These are phyloP conservation scores for Hippolais icterina DNA, from an alignment of 2,113 vertebrate species.

Conservation along the genomic window DNA sequence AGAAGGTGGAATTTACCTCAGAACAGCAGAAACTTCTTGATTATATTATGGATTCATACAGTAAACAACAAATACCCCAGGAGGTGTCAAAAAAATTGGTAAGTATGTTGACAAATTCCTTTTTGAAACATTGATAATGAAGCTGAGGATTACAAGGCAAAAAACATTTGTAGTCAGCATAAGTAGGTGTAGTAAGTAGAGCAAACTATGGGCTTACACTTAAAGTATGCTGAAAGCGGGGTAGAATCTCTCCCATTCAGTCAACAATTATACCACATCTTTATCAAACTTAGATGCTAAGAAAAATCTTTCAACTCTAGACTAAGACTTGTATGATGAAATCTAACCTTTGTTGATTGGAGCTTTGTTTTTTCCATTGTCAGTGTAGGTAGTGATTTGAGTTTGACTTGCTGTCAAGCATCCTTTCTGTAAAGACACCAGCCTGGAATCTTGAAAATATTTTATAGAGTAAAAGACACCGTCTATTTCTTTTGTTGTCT, in stretches of 20 bases:
- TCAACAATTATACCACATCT: background rate
- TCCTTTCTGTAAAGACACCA: background rate
- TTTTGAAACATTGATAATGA: background rate
- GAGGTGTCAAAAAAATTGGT: constrained; percentile 94
- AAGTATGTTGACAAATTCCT: constrained; percentile 26
- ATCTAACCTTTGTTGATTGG: background rate
- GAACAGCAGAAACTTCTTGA: constrained; percentile 86
- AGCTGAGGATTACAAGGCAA: background rate
- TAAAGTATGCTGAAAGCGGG: background rate
- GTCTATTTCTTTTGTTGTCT: background rate
- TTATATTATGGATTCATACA: constrained; percentile 91
- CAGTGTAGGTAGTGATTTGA: background rate
- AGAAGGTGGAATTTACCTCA: constrained; percentile 87
- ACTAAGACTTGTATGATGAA: background rate
- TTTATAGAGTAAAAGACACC: background rate
- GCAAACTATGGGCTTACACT: background rate
- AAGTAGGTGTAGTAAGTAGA: background rate
- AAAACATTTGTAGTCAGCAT: background rate
- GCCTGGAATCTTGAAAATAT: background rate
- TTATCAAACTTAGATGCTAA: background rate
- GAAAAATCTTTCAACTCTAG: background rate
- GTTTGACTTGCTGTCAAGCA: background rate
- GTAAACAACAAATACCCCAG: constrained; percentile 90
- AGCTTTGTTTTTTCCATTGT: background rate
- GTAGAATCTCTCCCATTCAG: background rate